Evolutionary conservation across 2,113 vertebrate species (phyloP).

Genomic region (Lagopus leucura): DNA sequence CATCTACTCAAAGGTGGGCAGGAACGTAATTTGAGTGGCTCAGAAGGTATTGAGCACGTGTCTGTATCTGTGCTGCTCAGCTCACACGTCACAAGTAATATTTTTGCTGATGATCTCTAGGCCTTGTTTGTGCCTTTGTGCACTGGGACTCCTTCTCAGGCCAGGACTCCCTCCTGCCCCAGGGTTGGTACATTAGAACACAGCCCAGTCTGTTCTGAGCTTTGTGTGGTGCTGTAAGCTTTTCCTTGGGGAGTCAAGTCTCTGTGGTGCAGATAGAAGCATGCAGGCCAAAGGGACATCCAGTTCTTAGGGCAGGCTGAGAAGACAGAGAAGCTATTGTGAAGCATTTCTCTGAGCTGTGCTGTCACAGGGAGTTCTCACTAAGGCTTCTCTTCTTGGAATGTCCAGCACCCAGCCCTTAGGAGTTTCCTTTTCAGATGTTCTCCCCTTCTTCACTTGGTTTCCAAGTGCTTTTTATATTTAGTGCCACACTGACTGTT

Average conservation of each 20-base stretch:
- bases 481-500: neutral
- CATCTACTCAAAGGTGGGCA: constrained; percentile 94
- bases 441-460: neutral
- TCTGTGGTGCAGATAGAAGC: neutral
- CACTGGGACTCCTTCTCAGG: neutral
- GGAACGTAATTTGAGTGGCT: neutral
- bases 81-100: neutral
- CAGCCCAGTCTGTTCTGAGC: neutral
- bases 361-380: neutral
- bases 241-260: neutral
- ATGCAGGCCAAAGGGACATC: neutral
- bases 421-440: neutral
- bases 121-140: neutral
- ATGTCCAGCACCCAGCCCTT: neutral
- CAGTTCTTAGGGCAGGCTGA: neutral
- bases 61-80: neutral
- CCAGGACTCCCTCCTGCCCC: neutral
- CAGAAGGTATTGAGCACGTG: neutral
- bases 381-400: neutral
- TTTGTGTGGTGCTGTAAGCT: neutral
- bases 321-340: neutral
- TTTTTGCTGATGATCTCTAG: neutral
- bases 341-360: neutral
- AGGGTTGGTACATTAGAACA: neutral
- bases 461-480: neutral